Percentiles rank a stretch among this genome's conserved stretches.
These are phyloP conservation scores for Caenorhabditis remanei DNA, from an alignment of 1,140 invertebrate genomes.

Conservation along the genomic window DNA sequence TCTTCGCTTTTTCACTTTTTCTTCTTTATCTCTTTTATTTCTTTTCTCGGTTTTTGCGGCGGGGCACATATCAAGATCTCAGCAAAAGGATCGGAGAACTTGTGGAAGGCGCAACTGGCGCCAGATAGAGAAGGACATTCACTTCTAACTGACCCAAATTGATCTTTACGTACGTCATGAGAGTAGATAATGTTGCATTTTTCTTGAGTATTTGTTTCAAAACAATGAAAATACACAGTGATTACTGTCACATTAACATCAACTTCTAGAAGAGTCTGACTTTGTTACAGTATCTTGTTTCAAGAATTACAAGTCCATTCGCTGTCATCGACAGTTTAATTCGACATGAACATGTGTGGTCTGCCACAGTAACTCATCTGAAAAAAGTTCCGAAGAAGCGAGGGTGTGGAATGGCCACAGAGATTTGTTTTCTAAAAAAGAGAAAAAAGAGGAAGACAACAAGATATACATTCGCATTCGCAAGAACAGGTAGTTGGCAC, in stretches of 20 bases:
- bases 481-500: slow-evolving; percentile 52
- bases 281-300: no score
- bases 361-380: no score
- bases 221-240: no score
- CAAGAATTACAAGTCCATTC: background rate
- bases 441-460: slow-evolving; percentile 1
- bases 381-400: background rate
- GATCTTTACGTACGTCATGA: background rate
- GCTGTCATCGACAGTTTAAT: no score
- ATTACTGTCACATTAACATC: no score
- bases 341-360: no score
- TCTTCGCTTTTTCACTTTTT: background rate
- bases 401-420: background rate
- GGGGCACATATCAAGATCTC: slow-evolving; percentile 52
- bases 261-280: no score
- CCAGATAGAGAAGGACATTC: slow-evolving; percentile 11
- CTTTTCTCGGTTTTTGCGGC: slow-evolving; percentile 25
- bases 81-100: slow-evolving; percentile 46
- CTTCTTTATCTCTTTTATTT: slow-evolving; percentile 27
- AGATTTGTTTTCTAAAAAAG: slow-evolving; percentile 34
- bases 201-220: background rate
- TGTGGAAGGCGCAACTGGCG: slow-evolving; percentile 41
- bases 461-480: slow-evolving; percentile 49
- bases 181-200: slow-evolving; percentile 13
- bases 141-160: slow-evolving; percentile 39